Percentiles rank a stretch among this genome's conserved stretches.
These are phyloP conservation scores for Ceratothoa steindachneri DNA, from an alignment of 2,888 invertebrate genomes.

Conservation along the genomic window DNA sequence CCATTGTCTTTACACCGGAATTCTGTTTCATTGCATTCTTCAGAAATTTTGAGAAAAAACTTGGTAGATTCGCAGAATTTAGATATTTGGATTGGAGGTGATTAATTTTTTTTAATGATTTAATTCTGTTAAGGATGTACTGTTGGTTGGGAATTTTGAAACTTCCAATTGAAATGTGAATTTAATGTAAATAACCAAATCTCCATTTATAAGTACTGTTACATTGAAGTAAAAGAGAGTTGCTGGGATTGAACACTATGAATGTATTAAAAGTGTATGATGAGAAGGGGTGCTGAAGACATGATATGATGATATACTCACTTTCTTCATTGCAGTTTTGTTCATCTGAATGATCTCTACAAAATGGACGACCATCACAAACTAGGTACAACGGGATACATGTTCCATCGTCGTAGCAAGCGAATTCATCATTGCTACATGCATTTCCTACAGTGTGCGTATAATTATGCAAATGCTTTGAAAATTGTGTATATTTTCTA, in stretches of 20 bases:
- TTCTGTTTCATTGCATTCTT: slow-evolving; percentile 41
- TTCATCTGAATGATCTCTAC: slow-evolving; percentile 41
- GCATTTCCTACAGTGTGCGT: background rate
- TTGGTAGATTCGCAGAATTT: background rate
- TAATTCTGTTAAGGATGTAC: no score
- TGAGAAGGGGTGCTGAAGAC: no score
- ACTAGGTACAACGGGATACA: slow-evolving; percentile 32
- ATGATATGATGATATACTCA: no score
- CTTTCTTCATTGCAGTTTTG: slow-evolving; percentile 18
- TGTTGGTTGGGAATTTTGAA: no score
- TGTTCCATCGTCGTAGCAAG: slow-evolving; percentile 29
- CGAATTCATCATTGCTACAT: slow-evolving; percentile 27
- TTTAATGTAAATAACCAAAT: no score
- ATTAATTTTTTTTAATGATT: background rate
- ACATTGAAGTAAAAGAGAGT: no score
- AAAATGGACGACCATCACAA: slow-evolving; percentile 33
- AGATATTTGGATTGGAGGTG: background rate
- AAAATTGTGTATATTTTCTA: background rate
- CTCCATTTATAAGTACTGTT: no score
- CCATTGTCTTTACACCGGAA: slow-evolving; percentile 50
- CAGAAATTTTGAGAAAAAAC: background rate
- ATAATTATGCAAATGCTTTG: background rate
- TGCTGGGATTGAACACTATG: no score
- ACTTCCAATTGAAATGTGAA: no score
- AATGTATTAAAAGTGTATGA: no score